A percentile compares a stretch with the other conserved stretches of the same genome.
Conservation (phyloP, 2,113 vertebrate species). For the Campylomormyrus numenius region DNA sequence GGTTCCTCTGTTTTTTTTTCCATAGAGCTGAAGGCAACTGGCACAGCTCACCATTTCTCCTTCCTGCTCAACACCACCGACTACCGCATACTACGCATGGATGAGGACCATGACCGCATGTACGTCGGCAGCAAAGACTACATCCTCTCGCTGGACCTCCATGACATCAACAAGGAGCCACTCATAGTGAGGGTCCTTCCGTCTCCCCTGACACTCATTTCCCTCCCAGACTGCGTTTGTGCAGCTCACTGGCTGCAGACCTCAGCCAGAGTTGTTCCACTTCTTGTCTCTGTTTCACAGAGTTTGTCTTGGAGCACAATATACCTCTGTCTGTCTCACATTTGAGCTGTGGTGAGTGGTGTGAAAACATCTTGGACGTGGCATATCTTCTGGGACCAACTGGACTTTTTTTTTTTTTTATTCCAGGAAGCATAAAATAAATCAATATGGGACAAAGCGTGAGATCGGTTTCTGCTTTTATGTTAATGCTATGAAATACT, state of each 20-base stretch:
- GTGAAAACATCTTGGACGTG: background rate
- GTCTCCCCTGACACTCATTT: background rate
- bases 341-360: background rate
- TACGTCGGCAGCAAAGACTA: constrained; percentile 98
- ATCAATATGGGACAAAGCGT: background rate
- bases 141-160: constrained; percentile 88
- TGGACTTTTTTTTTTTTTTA: background rate
- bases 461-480: background rate
- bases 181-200: constrained; percentile 76
- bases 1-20: constrained; percentile 20
- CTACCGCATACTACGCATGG: constrained; percentile 92
- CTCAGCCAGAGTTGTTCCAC: background rate
- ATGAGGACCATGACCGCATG: constrained; percentile 98
- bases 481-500: constrained; percentile 3
- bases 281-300: background rate
- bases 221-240: background rate
- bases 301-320: background rate
- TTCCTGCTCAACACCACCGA: constrained; percentile 94
- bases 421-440: constrained; percentile 17
- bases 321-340: background rate
- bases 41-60: constrained; percentile 91
- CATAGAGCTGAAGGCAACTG: constrained; percentile 83
- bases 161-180: constrained; percentile 97
- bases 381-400: background rate
- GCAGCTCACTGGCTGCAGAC: background rate